phyloP scores from a whole-genome alignment of 2,888 invertebrate species.

The Scaptomyza flava region DNA sequence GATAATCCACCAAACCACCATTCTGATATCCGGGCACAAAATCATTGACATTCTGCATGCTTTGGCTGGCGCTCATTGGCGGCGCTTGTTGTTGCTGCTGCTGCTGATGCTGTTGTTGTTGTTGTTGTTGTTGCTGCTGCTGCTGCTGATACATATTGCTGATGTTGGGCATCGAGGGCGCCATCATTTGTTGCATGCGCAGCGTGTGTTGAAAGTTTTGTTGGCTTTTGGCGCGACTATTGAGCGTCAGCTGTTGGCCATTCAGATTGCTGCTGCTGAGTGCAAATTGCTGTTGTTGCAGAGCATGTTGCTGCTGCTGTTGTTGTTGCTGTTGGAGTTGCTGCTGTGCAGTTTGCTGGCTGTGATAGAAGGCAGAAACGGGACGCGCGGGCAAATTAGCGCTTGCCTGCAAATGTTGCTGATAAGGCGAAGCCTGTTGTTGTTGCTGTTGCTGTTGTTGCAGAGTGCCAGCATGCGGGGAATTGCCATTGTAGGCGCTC shows the following conservation, averaged over 20 bases:
- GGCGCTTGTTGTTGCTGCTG: slow-evolving; percentile 61
- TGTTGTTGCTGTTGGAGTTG: slow-evolving; percentile 70
- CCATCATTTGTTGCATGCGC: slow-evolving; percentile 84
- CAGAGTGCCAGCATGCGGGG: slow-evolving; percentile 80
- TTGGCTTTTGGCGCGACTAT: slow-evolving; percentile 78
- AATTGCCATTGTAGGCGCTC: slow-evolving; percentile 81
- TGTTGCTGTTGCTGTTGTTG: slow-evolving; percentile 71
- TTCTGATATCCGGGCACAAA: slow-evolving; percentile 68
- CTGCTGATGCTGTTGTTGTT: slow-evolving; percentile 43
- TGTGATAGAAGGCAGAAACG: slow-evolving; percentile 84
- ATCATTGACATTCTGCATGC: slow-evolving; percentile 84
- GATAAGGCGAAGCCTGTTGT: slow-evolving; percentile 65
- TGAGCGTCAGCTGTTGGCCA: slow-evolving; percentile 73
- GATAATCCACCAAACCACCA: slow-evolving; percentile 63
- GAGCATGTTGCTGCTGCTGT: slow-evolving; percentile 74
- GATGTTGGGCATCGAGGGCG: slow-evolving; percentile 85
- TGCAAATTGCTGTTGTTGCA: slow-evolving; percentile 79
- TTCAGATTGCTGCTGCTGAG: slow-evolving; percentile 82
- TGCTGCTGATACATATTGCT: slow-evolving; percentile 79
- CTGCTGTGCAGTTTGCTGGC: slow-evolving; percentile 71
- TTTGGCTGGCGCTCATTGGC: slow-evolving; percentile 82
- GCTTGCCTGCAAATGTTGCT: slow-evolving; percentile 63
- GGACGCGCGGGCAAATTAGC: slow-evolving; percentile 82
- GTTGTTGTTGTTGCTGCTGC: slow-evolving; percentile 76
- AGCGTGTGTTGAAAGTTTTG: slow-evolving; percentile 82